A percentile compares a stretch with the other conserved stretches of the same genome.
These are phyloP conservation scores for Leucoraja ocellata DNA, from an alignment of 2,797 vertebrate genomes.

Conservation along the genomic window DNA sequence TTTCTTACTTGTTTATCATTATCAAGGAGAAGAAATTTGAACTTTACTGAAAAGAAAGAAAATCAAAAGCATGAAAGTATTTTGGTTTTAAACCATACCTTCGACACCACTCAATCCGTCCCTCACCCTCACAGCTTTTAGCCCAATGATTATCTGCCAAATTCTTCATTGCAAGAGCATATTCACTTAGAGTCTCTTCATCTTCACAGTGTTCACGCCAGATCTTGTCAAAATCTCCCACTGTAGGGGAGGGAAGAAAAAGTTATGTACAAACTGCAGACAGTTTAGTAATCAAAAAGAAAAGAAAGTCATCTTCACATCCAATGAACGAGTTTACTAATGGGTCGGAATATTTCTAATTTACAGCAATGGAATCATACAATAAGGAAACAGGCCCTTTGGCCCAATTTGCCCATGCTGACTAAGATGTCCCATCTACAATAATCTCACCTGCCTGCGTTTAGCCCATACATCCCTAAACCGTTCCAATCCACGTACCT, in stretches of 20 bases:
- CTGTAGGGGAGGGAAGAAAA: constrained; percentile 51
- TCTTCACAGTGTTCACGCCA: constrained; percentile 97
- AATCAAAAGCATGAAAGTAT: neutral
- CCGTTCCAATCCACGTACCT: too few species aligned
- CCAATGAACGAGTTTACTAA: neutral
- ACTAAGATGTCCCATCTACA: too few species aligned
- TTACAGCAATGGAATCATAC: neutral
- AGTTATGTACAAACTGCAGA: neutral
- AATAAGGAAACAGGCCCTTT: too few species aligned
- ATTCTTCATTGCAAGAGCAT: constrained; percentile 96
- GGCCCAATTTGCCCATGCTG: too few species aligned
- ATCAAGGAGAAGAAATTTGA: neutral
- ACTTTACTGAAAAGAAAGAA: neutral
- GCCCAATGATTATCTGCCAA: constrained; percentile 96
- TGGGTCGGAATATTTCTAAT: neutral
- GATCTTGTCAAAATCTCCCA: constrained; percentile 97
- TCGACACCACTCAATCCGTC: constrained; percentile 96
- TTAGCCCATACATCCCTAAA: too few species aligned
- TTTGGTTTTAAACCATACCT: constrained; percentile 62
- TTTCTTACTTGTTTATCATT: neutral
- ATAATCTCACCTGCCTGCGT: too few species aligned
- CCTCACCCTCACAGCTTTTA: constrained; percentile 85
- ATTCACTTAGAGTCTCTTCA: constrained; percentile 89
- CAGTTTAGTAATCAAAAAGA: neutral
- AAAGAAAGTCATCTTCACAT: neutral